Conservation (phyloP, 1,140 invertebrate genomes). For the Aphelenchoides fujianensis region DNA sequence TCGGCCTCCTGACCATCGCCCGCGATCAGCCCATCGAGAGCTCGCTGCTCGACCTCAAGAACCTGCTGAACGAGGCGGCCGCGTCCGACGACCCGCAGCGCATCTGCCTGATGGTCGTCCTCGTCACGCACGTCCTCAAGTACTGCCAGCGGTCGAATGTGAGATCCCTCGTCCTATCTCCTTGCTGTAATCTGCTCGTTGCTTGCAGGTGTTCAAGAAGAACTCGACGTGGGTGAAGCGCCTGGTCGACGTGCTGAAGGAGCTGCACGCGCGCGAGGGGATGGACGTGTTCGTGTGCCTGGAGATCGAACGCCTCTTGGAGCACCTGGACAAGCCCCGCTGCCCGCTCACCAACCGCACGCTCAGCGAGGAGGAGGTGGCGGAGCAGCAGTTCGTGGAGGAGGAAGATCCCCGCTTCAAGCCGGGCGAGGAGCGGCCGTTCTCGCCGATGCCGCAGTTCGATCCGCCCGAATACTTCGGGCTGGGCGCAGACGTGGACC, state of each 20-base stretch:
- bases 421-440: not conserved
- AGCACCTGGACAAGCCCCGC: not conserved
- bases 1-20: not conserved
- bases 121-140: slow-evolving; percentile 4
- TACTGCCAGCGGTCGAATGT: not conserved
- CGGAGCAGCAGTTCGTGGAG: not conserved
- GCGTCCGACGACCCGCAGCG: not conserved
- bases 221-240: slow-evolving; percentile 4
- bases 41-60: not conserved
- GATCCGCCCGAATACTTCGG: not conserved
- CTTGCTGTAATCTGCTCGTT: not conserved
- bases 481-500: not conserved
- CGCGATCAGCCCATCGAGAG: not conserved
- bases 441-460: not conserved
- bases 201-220: not conserved
- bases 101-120: not conserved
- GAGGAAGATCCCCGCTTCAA: not conserved
- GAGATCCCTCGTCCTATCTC: not conserved
- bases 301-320: slow-evolving; percentile 8
- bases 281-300: not conserved
- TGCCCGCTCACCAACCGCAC: not conserved
- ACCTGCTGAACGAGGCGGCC: not conserved
- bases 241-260: not conserved
- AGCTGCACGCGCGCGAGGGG: not conserved
- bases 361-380: not conserved